A percentile compares a stretch with the other conserved stretches of the same genome.
Evolutionary conservation across 2,888 invertebrate species (phyloP).

Genomic region (Protula sp.): DNA sequence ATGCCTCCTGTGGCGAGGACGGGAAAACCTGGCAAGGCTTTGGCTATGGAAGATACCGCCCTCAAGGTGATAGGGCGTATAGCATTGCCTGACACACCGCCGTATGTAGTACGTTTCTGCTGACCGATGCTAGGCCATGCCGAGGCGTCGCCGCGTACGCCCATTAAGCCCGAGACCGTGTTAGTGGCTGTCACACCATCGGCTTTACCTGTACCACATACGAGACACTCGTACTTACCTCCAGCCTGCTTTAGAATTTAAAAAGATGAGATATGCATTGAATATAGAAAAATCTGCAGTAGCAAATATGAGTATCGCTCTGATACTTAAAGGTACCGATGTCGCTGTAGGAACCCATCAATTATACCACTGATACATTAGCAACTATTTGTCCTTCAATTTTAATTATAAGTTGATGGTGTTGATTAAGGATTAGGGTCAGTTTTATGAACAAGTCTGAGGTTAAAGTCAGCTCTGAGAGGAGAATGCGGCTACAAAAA

Average conservation of each 20-base stretch:
- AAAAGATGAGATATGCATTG: neutral
- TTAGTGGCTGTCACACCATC: constrained; percentile 96
- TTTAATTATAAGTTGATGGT: too few species aligned
- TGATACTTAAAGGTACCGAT: too few species aligned
- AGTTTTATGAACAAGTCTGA: too few species aligned
- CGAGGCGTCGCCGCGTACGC: constrained; percentile 69
- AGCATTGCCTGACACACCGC: constrained; percentile 89
- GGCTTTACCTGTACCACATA: constrained; percentile 76
- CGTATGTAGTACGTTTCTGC: constrained; percentile 80
- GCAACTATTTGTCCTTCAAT: too few species aligned
- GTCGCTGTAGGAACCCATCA: too few species aligned
- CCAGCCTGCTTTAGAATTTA: too few species aligned
- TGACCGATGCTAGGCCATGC: constrained; percentile 90
- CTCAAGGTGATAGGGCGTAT: constrained; percentile 88
- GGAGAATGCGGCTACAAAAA: too few species aligned
- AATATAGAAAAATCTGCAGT: too few species aligned
- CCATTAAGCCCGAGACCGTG: constrained; percentile 93
- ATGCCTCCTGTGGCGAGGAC: constrained; percentile 95
- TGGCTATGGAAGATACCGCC: constrained; percentile 82
- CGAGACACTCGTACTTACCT: neutral
- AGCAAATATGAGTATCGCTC: too few species aligned
- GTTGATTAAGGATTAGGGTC: too few species aligned
- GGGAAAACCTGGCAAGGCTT: constrained; percentile 78
- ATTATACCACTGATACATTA: too few species aligned
- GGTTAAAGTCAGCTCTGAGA: too few species aligned